A percentile compares a stretch with the other conserved stretches of the same genome.
Conservation (phyloP, 1,140 invertebrate genomes). For the Mercenaria mercenaria region DNA sequence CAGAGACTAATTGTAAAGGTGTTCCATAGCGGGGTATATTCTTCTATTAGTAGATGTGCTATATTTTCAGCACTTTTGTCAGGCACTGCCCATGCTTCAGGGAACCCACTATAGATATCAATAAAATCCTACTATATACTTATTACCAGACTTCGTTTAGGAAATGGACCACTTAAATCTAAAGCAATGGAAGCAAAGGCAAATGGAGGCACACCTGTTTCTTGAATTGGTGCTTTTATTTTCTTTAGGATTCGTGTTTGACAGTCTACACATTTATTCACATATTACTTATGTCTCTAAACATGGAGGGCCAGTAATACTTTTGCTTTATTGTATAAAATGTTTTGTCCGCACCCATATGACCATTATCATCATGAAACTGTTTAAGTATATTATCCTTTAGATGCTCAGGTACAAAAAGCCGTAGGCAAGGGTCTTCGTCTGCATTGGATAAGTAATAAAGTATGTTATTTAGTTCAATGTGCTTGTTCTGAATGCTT, state of each 20-base stretch:
- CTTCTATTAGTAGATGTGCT: slow-evolving; percentile 64
- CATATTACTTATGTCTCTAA: slow-evolving; percentile 39
- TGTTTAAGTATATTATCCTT: slow-evolving; percentile 11
- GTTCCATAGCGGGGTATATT: slow-evolving; percentile 68
- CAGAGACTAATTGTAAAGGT: slow-evolving; percentile 51
- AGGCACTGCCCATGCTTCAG: slow-evolving; percentile 63
- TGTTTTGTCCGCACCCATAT: slow-evolving; percentile 61
- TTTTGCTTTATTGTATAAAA: slow-evolving; percentile 23
- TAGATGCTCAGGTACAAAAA: slow-evolving; percentile 56
- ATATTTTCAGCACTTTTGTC: slow-evolving; percentile 56
- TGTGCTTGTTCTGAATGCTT: not conserved
- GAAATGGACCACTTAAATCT: slow-evolving; percentile 69
- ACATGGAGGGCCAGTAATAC: slow-evolving; percentile 68
- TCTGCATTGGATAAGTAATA: slow-evolving; percentile 57
- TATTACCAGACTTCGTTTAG: slow-evolving; percentile 48
- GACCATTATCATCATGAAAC: slow-evolving; percentile 67
- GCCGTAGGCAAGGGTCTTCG: slow-evolving; percentile 21
- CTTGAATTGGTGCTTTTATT: slow-evolving; percentile 47
- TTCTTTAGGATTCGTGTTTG: slow-evolving; percentile 35
- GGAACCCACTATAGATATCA: slow-evolving; percentile 58
- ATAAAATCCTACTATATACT: slow-evolving; percentile 58
- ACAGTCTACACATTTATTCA: slow-evolving; percentile 55
- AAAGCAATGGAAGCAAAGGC: slow-evolving; percentile 51
- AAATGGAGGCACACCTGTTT: slow-evolving; percentile 59
- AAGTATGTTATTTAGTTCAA: slow-evolving; percentile 35